Conservation (phyloP, 2,113 vertebrate species). For the Choloepus hoffmanni region DNA sequence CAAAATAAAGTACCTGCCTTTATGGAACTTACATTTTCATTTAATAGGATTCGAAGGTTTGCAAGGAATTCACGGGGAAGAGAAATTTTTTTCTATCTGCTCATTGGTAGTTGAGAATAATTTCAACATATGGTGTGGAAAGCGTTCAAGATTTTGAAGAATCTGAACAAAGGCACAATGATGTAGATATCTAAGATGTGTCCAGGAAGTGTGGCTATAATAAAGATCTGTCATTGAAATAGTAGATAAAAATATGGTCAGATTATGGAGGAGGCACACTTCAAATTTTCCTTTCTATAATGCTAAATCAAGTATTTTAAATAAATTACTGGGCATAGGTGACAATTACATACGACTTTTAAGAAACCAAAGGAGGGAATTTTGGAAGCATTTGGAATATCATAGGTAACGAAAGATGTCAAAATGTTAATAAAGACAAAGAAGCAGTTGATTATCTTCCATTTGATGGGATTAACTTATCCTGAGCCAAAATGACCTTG, state of each 20-base stretch:
- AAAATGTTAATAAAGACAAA: neutral
- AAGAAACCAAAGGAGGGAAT: neutral
- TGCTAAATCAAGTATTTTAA: conserved; percentile 22
- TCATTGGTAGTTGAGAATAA: neutral
- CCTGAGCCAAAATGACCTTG: neutral
- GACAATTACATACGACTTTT: neutral
- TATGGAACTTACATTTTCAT: neutral
- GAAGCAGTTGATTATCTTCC: neutral
- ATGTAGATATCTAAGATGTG: neutral
- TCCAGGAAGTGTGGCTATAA: neutral
- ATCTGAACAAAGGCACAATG: neutral
- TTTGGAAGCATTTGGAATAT: conserved; percentile 45
- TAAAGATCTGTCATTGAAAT: neutral
- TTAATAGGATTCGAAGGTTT: neutral
- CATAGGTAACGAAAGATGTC: neutral
- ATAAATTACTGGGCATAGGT: neutral
- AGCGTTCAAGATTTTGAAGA: neutral
- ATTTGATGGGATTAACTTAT: neutral
- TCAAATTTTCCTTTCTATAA: neutral
- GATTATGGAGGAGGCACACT: neutral
- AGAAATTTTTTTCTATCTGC: neutral
- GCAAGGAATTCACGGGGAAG: neutral
- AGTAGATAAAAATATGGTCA: neutral
- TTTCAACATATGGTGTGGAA: neutral
- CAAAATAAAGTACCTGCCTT: neutral